phyloP scores from a whole-genome alignment of 23 tunicate genomes.

The Phallusia fumigata region DNA sequence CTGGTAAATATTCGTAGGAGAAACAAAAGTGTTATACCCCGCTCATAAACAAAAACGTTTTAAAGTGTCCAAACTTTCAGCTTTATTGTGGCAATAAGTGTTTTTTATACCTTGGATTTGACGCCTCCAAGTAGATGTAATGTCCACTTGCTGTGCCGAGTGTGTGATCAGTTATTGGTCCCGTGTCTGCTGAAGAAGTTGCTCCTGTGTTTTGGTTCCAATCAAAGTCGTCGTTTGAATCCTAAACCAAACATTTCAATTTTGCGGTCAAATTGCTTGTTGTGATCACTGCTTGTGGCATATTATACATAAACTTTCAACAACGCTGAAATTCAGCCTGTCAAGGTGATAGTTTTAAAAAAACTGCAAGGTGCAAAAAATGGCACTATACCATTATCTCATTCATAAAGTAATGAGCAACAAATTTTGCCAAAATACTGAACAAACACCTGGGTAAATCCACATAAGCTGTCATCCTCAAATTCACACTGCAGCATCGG shows the following conservation, averaged over 20 bases:
- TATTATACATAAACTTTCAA: too few species aligned
- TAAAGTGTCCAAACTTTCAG: too few species aligned
- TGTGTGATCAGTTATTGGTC: slow-evolving; percentile 73
- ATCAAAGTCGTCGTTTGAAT: slow-evolving; percentile 72
- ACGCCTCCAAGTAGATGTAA: slow-evolving; percentile 71
- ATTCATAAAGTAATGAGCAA: not conserved
- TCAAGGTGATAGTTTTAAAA: too few species aligned
- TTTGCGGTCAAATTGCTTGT: too few species aligned
- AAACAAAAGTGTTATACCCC: too few species aligned
- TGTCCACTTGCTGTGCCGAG: slow-evolving; percentile 37
- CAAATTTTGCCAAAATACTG: not conserved
- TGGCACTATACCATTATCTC: too few species aligned
- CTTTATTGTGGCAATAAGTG: not conserved
- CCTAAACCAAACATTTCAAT: slow-evolving; percentile 38
- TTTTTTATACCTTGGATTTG: slow-evolving; percentile 53
- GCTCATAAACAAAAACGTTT: too few species aligned
- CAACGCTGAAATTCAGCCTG: too few species aligned
- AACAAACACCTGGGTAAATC: slow-evolving; percentile 46
- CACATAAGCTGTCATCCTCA: slow-evolving; percentile 42
- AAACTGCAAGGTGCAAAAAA: too few species aligned
- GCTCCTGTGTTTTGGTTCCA: slow-evolving; percentile 67
- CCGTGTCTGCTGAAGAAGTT: slow-evolving; percentile 75
- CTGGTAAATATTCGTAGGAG: too few species aligned
- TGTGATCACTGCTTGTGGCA: too few species aligned
- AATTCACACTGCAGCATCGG: slow-evolving; percentile 59